These are phyloP conservation scores for Petrolisthes cinctipes DNA, from an alignment of 2,888 invertebrate species.

Conservation along the genomic window DNA sequence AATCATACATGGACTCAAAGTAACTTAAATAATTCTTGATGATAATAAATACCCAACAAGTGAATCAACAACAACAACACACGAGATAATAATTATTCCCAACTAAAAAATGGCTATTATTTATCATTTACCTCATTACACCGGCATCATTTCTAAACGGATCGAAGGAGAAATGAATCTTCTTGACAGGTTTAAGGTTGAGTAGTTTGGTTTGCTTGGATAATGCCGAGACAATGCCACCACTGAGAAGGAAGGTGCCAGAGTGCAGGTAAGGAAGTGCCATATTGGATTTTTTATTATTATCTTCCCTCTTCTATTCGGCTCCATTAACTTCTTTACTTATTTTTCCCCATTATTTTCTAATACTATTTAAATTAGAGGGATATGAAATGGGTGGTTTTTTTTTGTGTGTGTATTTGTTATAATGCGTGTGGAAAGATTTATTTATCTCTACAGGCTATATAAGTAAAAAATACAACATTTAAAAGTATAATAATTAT, in stretches of 20 bases:
- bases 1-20: too few species aligned
- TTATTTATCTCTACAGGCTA: too few species aligned
- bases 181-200: constrained; percentile 44
- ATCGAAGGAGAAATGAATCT: constrained; percentile 49
- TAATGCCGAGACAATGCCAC: constrained; percentile 81
- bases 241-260: constrained; percentile 78
- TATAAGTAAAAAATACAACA: too few species aligned
- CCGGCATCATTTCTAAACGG: constrained; percentile 37
- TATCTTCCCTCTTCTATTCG: too few species aligned
- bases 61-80: neutral
- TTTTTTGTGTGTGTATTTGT: too few species aligned
- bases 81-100: neutral
- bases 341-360: too few species aligned
- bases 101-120: neutral
- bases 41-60: neutral
- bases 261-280: constrained; percentile 69
- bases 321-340: too few species aligned
- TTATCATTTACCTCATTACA: constrained; percentile 23
- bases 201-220: constrained; percentile 40
- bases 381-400: too few species aligned
- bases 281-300: constrained; percentile 39
- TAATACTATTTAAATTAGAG: too few species aligned
- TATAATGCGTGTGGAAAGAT: too few species aligned
- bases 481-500: too few species aligned
- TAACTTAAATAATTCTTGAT: too few species aligned